Evolutionary conservation across 2,888 invertebrate genomes (phyloP).

Genomic region (Fabriciana adippe): DNA sequence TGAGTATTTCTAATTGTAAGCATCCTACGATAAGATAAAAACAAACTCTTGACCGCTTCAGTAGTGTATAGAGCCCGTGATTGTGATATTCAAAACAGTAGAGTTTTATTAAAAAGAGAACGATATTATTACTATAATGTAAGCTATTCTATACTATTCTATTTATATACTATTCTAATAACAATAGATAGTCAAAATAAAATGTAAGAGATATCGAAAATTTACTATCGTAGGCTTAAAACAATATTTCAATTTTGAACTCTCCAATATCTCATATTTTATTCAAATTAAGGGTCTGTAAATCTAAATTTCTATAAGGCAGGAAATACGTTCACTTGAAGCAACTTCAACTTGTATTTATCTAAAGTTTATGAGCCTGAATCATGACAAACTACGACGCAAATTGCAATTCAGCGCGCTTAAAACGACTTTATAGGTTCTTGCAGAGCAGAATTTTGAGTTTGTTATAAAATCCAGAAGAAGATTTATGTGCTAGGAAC

Average conservation of each 20-base stretch:
- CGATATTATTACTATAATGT: no score
- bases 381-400: slow-evolving; percentile 24
- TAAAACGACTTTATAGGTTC: slow-evolving; percentile 25
- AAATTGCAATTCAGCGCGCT: slow-evolving; percentile 27
- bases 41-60: no score
- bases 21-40: no score
- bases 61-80: no score
- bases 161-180: no score
- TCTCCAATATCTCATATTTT: slow-evolving; percentile 2
- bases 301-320: slow-evolving; percentile 16
- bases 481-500: slow-evolving; percentile 7
- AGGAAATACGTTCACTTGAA: slow-evolving; percentile 13
- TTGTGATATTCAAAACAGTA: no score
- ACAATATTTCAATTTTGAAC: neutral
- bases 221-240: neutral
- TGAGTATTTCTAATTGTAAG: no score
- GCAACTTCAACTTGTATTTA: slow-evolving; percentile 35
- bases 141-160: no score
- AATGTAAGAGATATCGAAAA: neutral
- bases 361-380: slow-evolving; percentile 47
- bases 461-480: slow-evolving; percentile 13
- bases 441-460: slow-evolving; percentile 22
- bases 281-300: slow-evolving; percentile 13
- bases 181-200: no score
- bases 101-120: no score